Conservation (phyloP, 2,113 vertebrate genomes). For the Hymenochirus boettgeri region DNA sequence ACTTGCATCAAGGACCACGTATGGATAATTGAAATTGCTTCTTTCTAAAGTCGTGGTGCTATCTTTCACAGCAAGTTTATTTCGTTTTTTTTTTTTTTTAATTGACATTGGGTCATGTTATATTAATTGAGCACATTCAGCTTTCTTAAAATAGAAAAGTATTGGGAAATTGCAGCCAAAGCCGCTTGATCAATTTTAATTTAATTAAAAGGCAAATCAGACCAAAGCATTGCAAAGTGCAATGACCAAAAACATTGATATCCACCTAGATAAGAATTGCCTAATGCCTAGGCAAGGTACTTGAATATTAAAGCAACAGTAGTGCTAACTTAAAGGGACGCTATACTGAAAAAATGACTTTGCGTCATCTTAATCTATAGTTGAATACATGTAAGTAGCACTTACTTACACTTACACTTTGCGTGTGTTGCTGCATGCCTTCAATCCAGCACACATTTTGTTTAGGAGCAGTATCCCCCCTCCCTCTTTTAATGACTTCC, state of each 20-base stretch:
- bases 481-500: too few relatives aligned
- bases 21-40: conserved; percentile 27
- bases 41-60: not conserved
- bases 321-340: too few relatives aligned
- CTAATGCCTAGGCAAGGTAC: not conserved
- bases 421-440: too few relatives aligned
- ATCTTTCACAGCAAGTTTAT: conserved; percentile 33
- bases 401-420: too few relatives aligned
- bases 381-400: too few relatives aligned
- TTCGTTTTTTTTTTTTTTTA: conserved; percentile 17
- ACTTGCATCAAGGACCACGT: conserved; percentile 10
- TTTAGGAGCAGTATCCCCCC: too few relatives aligned
- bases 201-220: conserved; percentile 58
- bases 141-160: conserved; percentile 50
- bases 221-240: conserved; percentile 47
- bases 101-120: conserved; percentile 32
- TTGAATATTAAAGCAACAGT: not conserved
- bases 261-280: conserved; percentile 7
- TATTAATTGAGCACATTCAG: conserved; percentile 45
- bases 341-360: too few relatives aligned
- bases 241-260: conserved; percentile 36
- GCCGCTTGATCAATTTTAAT: conserved; percentile 51
- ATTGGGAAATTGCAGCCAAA: conserved; percentile 52
- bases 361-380: too few relatives aligned
- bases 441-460: too few relatives aligned